A percentile compares a stretch with the other conserved stretches of the same genome.
These are phyloP conservation scores for Pomacea maculata DNA, from an alignment of 1,140 invertebrate genomes.

Conservation along the genomic window DNA sequence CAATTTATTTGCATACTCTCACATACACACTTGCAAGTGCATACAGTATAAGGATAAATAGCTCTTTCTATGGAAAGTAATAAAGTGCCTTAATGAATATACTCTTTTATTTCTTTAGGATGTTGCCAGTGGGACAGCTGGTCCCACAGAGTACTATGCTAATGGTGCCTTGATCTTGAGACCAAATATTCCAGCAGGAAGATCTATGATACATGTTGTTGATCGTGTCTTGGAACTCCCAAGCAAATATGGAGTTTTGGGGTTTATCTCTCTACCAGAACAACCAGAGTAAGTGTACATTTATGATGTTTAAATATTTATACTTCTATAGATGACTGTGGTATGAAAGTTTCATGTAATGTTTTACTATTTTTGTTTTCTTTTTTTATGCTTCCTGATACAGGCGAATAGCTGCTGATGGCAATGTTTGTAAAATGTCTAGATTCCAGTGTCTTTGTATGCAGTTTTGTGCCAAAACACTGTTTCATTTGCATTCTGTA, in stretches of 20 bases:
- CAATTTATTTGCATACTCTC: too few species aligned
- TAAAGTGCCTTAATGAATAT: not conserved
- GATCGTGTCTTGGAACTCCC: constrained; percentile 92
- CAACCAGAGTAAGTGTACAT: constrained; percentile 17
- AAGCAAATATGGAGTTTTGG: constrained; percentile 23
- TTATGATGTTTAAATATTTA: not conserved
- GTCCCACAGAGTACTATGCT: constrained; percentile 37
- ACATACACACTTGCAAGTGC: not conserved
- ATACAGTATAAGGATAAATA: too few species aligned
- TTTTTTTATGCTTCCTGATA: not conserved
- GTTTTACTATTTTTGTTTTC: not conserved
- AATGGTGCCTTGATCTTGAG: constrained; percentile 73
- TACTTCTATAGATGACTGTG: not conserved
- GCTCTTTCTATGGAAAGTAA: too few species aligned
- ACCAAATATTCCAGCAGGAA: constrained; percentile 90
- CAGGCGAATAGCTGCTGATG: not conserved
- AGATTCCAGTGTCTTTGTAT: too few species aligned
- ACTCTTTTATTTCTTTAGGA: constrained; percentile 22
- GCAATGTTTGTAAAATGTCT: too few species aligned
- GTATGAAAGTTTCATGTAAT: not conserved
- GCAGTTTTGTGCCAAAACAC: too few species aligned
- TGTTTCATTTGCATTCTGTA: too few species aligned
- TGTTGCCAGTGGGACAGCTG: constrained; percentile 27
- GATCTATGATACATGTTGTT: constrained; percentile 93
- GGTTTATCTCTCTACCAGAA: constrained; percentile 14